These are phyloP conservation scores for Megalops atlanticus DNA, from an alignment of 2,113 vertebrate genomes.

Conservation along the genomic window DNA sequence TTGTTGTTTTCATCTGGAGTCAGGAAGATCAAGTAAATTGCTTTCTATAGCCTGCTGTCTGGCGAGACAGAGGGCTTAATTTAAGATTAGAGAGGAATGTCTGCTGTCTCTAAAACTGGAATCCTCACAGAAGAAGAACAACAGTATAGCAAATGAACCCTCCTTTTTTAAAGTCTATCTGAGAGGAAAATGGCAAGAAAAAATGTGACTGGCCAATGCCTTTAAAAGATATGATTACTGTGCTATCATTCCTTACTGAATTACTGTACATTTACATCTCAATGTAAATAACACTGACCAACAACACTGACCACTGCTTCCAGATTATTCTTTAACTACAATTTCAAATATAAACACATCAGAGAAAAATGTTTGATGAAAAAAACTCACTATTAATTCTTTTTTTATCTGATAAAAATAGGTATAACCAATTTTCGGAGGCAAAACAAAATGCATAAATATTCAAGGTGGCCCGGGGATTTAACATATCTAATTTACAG, in stretches of 20 bases:
- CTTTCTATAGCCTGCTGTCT: conserved; percentile 21
- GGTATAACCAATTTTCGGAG: neutral
- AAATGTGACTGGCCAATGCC: neutral
- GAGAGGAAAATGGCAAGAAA: neutral
- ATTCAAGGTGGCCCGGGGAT: conserved; percentile 16
- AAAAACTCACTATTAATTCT: neutral
- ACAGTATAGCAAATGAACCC: neutral
- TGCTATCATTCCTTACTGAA: neutral
- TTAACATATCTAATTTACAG: conserved; percentile 34
- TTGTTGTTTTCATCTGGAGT: conserved; percentile 12
- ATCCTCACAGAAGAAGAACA: neutral
- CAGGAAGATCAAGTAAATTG: conserved; percentile 17
- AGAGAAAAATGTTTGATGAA: neutral
- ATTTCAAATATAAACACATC: neutral
- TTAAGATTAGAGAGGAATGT: conserved; percentile 19
- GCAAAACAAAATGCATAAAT: neutral
- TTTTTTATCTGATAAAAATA: too few relatives aligned
- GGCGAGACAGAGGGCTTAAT: conserved; percentile 10
- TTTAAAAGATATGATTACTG: neutral
- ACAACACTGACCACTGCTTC: neutral
- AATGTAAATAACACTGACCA: neutral
- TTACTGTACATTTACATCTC: neutral
- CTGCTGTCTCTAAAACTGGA: conserved; percentile 2
- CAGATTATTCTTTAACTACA: neutral
- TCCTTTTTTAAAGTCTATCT: neutral